These are phyloP conservation scores for Aelia acuminata DNA, from an alignment of 2,888 invertebrate genomes.

Conservation along the genomic window DNA sequence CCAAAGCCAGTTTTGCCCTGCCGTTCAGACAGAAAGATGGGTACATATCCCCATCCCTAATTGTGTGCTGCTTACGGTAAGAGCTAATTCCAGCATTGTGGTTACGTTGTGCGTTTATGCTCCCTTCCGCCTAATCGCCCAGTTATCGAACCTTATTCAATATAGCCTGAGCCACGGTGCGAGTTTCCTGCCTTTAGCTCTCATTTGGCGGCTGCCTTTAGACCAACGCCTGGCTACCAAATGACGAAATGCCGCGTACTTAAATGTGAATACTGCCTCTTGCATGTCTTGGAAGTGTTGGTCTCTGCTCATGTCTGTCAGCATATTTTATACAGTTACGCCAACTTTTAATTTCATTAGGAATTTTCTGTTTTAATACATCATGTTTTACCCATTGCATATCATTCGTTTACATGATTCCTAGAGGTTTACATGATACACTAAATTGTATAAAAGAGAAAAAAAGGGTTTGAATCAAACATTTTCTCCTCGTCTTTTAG, in stretches of 20 bases:
- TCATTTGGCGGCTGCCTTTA: background rate
- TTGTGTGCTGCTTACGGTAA: background rate
- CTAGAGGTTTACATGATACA: no score
- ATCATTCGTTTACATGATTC: no score
- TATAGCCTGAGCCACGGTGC: background rate
- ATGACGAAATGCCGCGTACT: background rate
- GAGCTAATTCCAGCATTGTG: slow-evolving; percentile 26
- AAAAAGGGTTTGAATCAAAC: no score
- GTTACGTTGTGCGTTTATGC: slow-evolving; percentile 32
- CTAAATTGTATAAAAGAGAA: no score
- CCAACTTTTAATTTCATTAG: no score
- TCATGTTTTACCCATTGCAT: no score
- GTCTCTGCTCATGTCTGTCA: no score
- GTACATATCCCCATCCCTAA: background rate
- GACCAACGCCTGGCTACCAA: background rate
- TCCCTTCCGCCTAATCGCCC: slow-evolving; percentile 31
- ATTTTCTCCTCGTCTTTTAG: no score
- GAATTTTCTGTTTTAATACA: no score
- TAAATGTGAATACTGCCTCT: no score
- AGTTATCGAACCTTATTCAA: slow-evolving; percentile 41
- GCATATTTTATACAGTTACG: no score
- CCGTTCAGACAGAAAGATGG: background rate
- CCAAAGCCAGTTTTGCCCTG: background rate
- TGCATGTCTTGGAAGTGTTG: no score
- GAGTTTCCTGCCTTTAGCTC: background rate